These are phyloP conservation scores for Xyrichtys novacula DNA, from an alignment of 2,797 vertebrate genomes.

Conservation along the genomic window DNA sequence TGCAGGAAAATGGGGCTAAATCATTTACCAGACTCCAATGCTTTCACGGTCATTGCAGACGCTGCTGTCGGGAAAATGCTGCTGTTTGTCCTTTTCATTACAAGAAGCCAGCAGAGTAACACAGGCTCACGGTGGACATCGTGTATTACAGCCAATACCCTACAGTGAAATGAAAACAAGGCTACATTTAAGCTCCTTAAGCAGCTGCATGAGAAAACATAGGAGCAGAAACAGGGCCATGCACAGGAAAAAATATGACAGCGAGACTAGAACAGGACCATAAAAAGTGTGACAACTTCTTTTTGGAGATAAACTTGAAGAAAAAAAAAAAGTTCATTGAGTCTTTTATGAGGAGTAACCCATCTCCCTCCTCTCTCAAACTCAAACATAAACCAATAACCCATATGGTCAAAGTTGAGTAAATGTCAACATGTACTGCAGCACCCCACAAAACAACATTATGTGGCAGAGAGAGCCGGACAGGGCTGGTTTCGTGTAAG, in stretches of 20 bases:
- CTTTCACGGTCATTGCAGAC: slow-evolving; percentile 41
- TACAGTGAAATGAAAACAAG: slow-evolving; percentile 24
- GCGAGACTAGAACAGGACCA: neutral
- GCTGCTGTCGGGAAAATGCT: slow-evolving; percentile 30
- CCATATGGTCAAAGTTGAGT: slow-evolving; percentile 5
- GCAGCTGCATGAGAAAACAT: slow-evolving; percentile 35
- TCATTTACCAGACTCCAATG: slow-evolving; percentile 45
- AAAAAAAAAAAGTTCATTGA: slow-evolving; percentile 45
- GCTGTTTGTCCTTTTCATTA: slow-evolving; percentile 43
- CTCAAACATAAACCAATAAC: slow-evolving; percentile 17
- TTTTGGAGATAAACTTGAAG: slow-evolving; percentile 34
- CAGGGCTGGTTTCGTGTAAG: slow-evolving; percentile 42
- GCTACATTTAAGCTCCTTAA: slow-evolving; percentile 47
- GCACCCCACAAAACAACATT: slow-evolving; percentile 32
- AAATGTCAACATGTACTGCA: slow-evolving; percentile 16
- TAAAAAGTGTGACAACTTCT: neutral
- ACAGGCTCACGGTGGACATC: slow-evolving; percentile 42
- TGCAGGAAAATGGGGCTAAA: slow-evolving; percentile 36
- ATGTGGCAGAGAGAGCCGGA: slow-evolving; percentile 29
- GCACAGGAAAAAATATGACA: slow-evolving; percentile 47
- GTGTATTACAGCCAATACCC: slow-evolving; percentile 30
- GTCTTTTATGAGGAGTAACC: slow-evolving; percentile 40
- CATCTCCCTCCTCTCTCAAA: slow-evolving; percentile 1
- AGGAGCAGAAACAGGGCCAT: slow-evolving; percentile 30
- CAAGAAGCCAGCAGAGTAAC: slow-evolving; percentile 31